Evolutionary conservation across 2,888 invertebrate species (phyloP), one percentile per base, ranked within the genome.

Genomic region (Colostygia pectinataria): DNA sequence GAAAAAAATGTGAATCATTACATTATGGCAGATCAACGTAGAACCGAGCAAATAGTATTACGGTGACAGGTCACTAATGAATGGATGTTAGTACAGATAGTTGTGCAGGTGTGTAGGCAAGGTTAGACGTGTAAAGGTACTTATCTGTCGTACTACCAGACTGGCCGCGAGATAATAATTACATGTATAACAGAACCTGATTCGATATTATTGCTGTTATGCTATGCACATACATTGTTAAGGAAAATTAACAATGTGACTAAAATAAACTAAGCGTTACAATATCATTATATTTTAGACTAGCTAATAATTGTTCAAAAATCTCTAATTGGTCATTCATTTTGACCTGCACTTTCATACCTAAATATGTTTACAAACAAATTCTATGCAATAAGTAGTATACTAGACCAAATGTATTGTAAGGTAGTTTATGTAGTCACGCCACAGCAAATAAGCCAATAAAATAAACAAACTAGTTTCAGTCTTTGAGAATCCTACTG

Each of bases 121-220:
- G 83, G 84, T 83, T 80, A 81, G 67, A 72, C 60, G 40, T 32
- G 37, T 38, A 32, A 38, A 36, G 33, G 47, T 48, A 48, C 31
- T 64, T 73, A 69, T 68, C 66, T 67, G 68, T 71, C 68, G 62
- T 67, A 66, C 68, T 59, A 66, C 58, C n/a, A 41, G 38, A 39
- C 39, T 25, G 59, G 74, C 71, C 71, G 71, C 62, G 71, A 71
- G 74, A 77, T 83, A 80, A 77, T 83, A 80, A 83, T 82, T 82
- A 79, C 64, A 72, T 64, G 60, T 47, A 52, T 20, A 47, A 57
- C 62, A 64, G 66, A 73, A 75, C 71, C 65, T 46, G 54, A 53
- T 53, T 56, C 47, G 31, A 51, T 39, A 41, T 52, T 23, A 38
- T 41, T 37, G 48, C 39, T 49, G 49, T 40, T 43, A 40, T 42